Base-by-base conservation (phyloP, 30 jellyfish, hydroid and myxozoan species). In the Catostylus mosaicus region DNA sequence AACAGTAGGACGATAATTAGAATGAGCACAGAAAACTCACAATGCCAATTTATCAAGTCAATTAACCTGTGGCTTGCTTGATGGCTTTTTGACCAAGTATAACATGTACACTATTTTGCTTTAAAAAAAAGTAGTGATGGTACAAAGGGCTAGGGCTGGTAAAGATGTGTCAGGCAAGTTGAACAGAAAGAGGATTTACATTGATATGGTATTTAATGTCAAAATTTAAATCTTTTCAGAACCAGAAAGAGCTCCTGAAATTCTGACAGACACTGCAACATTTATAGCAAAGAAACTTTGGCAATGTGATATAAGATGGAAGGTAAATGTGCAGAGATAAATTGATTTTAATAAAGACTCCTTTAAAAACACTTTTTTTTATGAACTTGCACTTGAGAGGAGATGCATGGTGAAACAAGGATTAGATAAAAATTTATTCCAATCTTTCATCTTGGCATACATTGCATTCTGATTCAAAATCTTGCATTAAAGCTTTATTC, bases 231-330 rank as follows among this genome's bases (percentile, higher is more conserved):
- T 65, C 60, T 0, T 68, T 68, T 26, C 22, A 68, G 80, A 2
- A 1, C 80, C 80, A 1, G 12, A 35, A 64, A 37, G 1, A 12
- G 64, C 80, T 68, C 80, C 80, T 34, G 64, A 7, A 32, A 16
- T 32, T 2, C 2, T 68, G 9, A 34, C 31, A 26, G 19, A 1
- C 12, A 68, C 11, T 27, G 30, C 64, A 19, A 34, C 30, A 0
- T 38, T 2, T 20, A 3, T 0, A 16, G 14, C 18, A 0, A 5
- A 34, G 35, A 27, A n/a, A 18, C 35, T 12, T 1, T 68, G 64
- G 64, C 56, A 68, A 24, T 1, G 66, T 24, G 1, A 14, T 2
- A 34, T 68, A 12, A 35, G 27, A 37, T 68, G 80, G 80, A 68
- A 68, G 80, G 80, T 68, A 34, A 37, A 43, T 12, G 19, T 26